phyloP scores from a whole-genome alignment of 2,113 vertebrate genomes.

The Engystomops pustulosus region DNA sequence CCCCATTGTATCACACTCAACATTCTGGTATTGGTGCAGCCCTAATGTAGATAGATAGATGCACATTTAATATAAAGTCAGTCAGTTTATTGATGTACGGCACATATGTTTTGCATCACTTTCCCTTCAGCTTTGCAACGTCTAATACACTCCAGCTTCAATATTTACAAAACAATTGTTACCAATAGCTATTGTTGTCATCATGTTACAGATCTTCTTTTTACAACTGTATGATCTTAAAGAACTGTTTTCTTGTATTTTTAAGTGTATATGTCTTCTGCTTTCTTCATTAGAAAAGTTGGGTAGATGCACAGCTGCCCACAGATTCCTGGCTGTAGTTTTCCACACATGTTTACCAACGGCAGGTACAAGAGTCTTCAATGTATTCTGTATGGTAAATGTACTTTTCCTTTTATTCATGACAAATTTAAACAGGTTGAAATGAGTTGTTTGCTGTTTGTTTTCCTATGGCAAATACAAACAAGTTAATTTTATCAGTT shows the following conservation, averaged over 20 bases:
- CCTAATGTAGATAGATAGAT: background rate
- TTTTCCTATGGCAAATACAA: background rate
- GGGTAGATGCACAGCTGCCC: background rate
- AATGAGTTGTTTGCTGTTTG: background rate
- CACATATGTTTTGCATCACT: too few species aligned
- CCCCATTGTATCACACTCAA: too few species aligned
- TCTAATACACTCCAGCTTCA: slow-evolving; percentile 8
- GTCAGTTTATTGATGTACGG: background rate
- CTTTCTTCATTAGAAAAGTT: too few species aligned
- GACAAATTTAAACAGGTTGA: background rate
- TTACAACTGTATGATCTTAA: background rate
- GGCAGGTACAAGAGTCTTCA: background rate
- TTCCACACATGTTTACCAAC: too few species aligned
- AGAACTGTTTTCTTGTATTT: background rate
- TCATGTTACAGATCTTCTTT: background rate
- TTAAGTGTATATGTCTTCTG: background rate
- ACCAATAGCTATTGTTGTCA: background rate
- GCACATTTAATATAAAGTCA: background rate
- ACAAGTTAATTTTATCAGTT: background rate
- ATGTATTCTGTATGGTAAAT: background rate
- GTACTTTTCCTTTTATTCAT: background rate
- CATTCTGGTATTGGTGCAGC: too few species aligned
- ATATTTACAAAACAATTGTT: background rate
- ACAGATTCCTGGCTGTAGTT: too few species aligned
- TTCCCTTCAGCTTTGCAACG: background rate